Evolutionary conservation across 1,140 invertebrate species (phyloP), one percentile per base, ranked within the genome.

Genomic region (Drosophila kikkawai): DNA sequence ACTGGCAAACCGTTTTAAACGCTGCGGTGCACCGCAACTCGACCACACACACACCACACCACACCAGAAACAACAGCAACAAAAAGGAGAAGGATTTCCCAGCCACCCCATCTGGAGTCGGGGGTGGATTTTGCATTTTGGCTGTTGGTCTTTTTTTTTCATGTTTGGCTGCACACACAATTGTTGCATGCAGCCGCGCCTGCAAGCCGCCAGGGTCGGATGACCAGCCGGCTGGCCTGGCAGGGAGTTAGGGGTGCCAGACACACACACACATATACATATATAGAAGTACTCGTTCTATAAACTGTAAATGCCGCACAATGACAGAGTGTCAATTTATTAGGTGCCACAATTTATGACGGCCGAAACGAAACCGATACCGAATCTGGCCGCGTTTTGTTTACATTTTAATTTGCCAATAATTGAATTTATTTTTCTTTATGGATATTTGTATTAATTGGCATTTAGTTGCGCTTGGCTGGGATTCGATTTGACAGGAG

Each of bases 241-340:
- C 0, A 11, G 19, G n/a, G 39, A 50, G 34, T 37, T 37, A 44
- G 61, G 22, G 34, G 34, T 39, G 57, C 58, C 19, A 59, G 7
- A 22, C 51, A 53, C 17, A 45, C 56, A 44, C 56, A 17, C 5
- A n/a, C 37, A 39, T 9, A 44, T 7, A 29, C n/a, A 3, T 5
- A 19, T 7, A 47, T 47, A 19, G 26, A 47, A 47, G 34, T 8
- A 63, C 53, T 39, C 19, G 53, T 63, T 29, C 41, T 64, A 85
- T 85, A 85, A 85, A 86, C 82, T 87, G 80, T 75, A 87, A 88
- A 88, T 87, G 83, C 84, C 84, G 65, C 80, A 84, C 84, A 87
- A 87, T 87, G 83, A 87, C 83, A 87, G 68, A 84, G 84, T 87
- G 84, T 88, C 83, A 87, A 87, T 87, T 87, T 87, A 87, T 87